Conservation (phyloP, 2,113 vertebrate species). For the Prinia subflava region DNA sequence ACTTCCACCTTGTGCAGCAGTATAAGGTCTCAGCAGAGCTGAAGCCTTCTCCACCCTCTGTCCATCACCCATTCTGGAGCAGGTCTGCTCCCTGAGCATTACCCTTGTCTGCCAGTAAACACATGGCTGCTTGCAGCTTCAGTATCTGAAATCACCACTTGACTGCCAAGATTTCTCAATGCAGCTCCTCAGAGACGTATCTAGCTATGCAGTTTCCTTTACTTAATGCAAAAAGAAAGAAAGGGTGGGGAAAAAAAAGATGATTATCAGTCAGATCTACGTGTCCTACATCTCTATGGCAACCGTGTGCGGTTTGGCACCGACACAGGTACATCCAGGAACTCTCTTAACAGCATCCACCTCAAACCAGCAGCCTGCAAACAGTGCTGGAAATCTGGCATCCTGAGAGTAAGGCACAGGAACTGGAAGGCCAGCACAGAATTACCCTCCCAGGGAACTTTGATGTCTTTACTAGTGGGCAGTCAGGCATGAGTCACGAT, state of each 20-base stretch:
- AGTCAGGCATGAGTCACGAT: background rate
- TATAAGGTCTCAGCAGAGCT: background rate
- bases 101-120: background rate
- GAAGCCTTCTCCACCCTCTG: background rate
- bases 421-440: background rate
- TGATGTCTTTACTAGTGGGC: background rate
- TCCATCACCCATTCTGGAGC: background rate
- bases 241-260: background rate
- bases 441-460: background rate
- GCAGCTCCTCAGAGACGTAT: background rate
- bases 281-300: constrained; percentile 60
- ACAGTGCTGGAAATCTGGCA: background rate
- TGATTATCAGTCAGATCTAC: background rate
- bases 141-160: background rate
- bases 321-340: background rate
- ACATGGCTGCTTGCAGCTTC: background rate
- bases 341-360: background rate
- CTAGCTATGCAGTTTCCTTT: background rate
- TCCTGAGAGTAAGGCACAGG: background rate
- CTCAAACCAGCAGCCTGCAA: background rate
- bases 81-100: background rate
- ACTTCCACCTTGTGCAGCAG: background rate
- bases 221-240: background rate
- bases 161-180: background rate
- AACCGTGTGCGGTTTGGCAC: constrained; percentile 35